Base-by-base conservation (phyloP, 2,888 invertebrate species). In the Drosophila rellima region DNA sequence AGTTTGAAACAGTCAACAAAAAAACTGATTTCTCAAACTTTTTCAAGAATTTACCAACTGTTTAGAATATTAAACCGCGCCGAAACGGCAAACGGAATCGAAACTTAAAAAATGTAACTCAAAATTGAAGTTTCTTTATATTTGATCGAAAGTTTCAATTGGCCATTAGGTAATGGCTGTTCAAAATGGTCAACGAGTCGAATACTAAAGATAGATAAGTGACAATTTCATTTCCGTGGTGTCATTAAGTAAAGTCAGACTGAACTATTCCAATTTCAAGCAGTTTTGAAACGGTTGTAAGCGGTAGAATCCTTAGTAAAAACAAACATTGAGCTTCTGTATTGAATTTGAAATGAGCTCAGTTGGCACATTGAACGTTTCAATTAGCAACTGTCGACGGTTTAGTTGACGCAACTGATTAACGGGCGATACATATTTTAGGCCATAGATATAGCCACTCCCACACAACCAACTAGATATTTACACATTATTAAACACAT, bases 361-460 rank as follows among this genome's bases (percentile, higher is more conserved):
- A 26, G 47, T 35, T 40, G 29, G 59, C 39, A 23, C 45, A 51
- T 64, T 68, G 54, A 55, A 52, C 61, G 45, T 18, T 48, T 57
- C 57, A 75, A 75, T 75, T 76, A 65, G 54, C 76, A 23, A 35
- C 40, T 56, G 44, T 54, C 66, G 44, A 8, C 50, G 5, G 8
- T 37, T 50, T 33, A 20, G 44, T 70, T 56, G 47, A 48, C 47
- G 47, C 47, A 55, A 61, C 52, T 63, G 62, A 63, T 75, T 67
- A 75, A 42, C 70, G 39, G n/a, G 17, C 37, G 5, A 48, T 48
- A 54, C 50, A 18, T 42, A 63, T 33, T 48, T 54, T 40, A 20
- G 48, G 33, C 50, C 42, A 18, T 11, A 40, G 23, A n/a, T 47
- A 33, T 44, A 51, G 35, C 26, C 39, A 39, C 39, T 15, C 39